A percentile compares a stretch with the other conserved stretches of the same genome.
Evolutionary conservation across 2,113 vertebrate species (phyloP).

Genomic region (Caretta caretta): DNA sequence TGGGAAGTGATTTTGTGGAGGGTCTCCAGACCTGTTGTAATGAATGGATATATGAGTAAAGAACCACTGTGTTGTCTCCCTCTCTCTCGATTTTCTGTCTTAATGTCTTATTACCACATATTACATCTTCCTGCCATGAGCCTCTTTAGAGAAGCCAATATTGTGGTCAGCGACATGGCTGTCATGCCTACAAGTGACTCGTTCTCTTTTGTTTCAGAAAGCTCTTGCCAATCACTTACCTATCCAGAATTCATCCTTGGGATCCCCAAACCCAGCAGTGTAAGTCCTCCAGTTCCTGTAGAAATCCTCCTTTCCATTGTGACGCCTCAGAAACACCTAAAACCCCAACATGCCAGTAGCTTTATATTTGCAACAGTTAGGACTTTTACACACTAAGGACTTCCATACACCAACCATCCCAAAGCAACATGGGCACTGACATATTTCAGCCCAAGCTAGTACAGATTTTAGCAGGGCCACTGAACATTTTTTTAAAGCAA

Average conservation of each 20-base stretch:
- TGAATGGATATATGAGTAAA: not conserved
- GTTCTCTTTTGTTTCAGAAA: not conserved
- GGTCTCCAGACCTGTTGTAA: conserved; percentile 88
- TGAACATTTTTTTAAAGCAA: not conserved
- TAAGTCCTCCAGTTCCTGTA: conserved; percentile 97
- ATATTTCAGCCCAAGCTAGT: not conserved
- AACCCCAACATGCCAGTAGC: not conserved
- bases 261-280: conserved; percentile 91
- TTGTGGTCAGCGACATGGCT: rapidly evolving
- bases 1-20: conserved; percentile 94
- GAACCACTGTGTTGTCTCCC: not conserved
- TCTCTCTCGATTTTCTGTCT: not conserved
- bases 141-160: not conserved
- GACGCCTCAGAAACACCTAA: conserved; percentile 94
- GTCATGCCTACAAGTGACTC: not conserved
- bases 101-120: not conserved
- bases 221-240: conserved; percentile 74
- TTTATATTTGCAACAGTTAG: rapidly evolving
- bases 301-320: conserved; percentile 92
- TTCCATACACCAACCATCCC: not conserved
- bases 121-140: rapidly evolving
- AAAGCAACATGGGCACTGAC: not conserved
- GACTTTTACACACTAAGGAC: not conserved
- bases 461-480: not conserved
- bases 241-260: conserved; percentile 95